Evolutionary conservation across 2,797 vertebrate genomes (phyloP).

Genomic region (Pseudotriccus pelzelni): DNA sequence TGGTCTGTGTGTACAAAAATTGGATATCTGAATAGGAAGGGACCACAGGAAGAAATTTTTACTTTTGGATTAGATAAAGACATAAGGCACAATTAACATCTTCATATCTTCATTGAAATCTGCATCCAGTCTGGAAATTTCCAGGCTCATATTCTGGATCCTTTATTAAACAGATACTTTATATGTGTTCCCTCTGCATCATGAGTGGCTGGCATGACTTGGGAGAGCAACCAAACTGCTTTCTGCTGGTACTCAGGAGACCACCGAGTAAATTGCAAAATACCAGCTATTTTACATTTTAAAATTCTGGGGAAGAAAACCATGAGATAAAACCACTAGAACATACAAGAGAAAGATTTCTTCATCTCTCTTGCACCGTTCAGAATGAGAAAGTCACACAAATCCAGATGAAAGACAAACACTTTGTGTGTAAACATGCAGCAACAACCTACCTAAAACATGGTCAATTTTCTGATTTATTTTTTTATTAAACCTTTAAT

Average conservation of each 20-base stretch:
- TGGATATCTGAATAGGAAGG: neutral
- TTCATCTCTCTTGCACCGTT: rapidly evolving
- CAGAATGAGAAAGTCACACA: neutral
- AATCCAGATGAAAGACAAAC: neutral
- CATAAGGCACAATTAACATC: neutral
- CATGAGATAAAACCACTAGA: neutral
- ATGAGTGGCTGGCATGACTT: neutral
- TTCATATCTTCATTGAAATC: conserved; percentile 4
- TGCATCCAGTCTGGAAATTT: conserved; percentile 32
- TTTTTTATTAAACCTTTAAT: neutral
- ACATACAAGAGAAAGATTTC: neutral
- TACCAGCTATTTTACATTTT: neutral
- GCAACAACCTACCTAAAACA: neutral
- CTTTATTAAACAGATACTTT: conserved; percentile 25
- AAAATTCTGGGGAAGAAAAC: neutral
- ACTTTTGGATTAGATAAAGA: neutral
- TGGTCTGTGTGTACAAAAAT: rapidly evolving
- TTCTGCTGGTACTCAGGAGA: neutral
- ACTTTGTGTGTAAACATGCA: neutral
- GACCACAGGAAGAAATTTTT: neutral
- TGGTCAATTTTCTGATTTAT: neutral
- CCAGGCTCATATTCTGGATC: neutral
- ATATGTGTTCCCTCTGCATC: neutral
- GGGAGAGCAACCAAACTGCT: neutral
- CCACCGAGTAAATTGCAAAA: neutral